Evolutionary conservation across 2,888 invertebrate genomes (phyloP).

Genomic region (Agriotes lineatus): DNA sequence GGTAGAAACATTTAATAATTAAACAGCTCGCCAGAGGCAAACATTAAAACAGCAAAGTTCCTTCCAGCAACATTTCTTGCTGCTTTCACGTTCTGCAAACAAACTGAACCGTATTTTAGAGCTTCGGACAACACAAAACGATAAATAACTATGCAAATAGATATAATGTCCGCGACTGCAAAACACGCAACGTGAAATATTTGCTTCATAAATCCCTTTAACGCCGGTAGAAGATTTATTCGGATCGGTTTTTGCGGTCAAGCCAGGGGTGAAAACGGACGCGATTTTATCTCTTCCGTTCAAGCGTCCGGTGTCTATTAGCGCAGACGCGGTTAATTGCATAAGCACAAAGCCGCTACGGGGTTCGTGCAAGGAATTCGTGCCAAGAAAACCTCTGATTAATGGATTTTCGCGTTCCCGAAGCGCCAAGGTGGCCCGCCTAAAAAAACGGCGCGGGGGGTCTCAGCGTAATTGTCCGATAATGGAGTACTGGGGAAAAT

Average conservation of each 20-base stretch:
- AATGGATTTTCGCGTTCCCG: neutral
- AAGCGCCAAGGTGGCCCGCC: no score
- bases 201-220: conserved; percentile 17
- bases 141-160: conserved; percentile 24
- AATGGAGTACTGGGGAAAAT: no score
- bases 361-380: neutral
- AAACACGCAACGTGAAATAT: conserved; percentile 9
- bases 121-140: conserved; percentile 3
- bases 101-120: neutral
- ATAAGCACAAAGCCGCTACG: neutral
- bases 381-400: neutral
- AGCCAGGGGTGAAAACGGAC: conserved; percentile 2
- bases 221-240: conserved; percentile 16
- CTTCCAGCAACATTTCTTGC: neutral
- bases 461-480: no score
- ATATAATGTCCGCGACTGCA: conserved; percentile 1
- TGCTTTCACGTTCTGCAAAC: neutral
- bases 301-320: conserved; percentile 14
- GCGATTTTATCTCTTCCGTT: conserved; percentile 19
- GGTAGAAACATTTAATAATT: no score
- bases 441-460: no score
- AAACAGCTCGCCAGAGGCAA: no score
- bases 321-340: conserved; percentile 5
- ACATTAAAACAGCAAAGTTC: no score
- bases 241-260: conserved; percentile 13